A percentile compares a stretch with the other conserved stretches of the same genome.
Conservation (phyloP, 2,888 invertebrate species). For the Drosophila basisetae region DNA sequence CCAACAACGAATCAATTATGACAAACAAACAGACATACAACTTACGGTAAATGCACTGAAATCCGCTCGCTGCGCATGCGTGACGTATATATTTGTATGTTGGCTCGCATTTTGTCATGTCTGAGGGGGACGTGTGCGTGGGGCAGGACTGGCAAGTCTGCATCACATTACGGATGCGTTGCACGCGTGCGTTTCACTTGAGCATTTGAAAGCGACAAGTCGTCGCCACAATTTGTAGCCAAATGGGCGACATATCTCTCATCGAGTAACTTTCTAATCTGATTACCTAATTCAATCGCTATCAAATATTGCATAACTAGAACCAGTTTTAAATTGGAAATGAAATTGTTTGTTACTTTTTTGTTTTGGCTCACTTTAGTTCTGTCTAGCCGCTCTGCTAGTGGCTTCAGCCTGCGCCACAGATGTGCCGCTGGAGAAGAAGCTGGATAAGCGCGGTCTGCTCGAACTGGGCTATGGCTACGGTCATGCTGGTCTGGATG, state of each 20-base stretch:
- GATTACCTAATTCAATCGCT: conserved; percentile 59
- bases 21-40: conserved; percentile 13
- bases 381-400: conserved; percentile 90
- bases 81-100: conserved; percentile 31
- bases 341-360: background rate
- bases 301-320: conserved; percentile 41
- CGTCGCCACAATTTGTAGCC: conserved; percentile 35
- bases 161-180: conserved; percentile 58
- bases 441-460: conserved; percentile 93
- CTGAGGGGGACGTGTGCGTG: conserved; percentile 13
- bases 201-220: conserved; percentile 70
- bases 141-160: conserved; percentile 15
- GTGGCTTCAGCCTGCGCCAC: conserved; percentile 90
- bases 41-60: conserved; percentile 34
- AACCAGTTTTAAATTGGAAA: conserved; percentile 42
- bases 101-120: conserved; percentile 52
- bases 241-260: conserved; percentile 58
- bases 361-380: conserved; percentile 85
- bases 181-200: conserved; percentile 74
- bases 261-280: conserved; percentile 69
- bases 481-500: conserved; percentile 90
- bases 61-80: conserved; percentile 35
- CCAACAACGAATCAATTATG: conserved; percentile 51
- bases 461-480: conserved; percentile 93
- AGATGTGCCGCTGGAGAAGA: conserved; percentile 89